phyloP scores from a whole-genome alignment of 2,888 invertebrate genomes.

The Corbicula japonica region DNA sequence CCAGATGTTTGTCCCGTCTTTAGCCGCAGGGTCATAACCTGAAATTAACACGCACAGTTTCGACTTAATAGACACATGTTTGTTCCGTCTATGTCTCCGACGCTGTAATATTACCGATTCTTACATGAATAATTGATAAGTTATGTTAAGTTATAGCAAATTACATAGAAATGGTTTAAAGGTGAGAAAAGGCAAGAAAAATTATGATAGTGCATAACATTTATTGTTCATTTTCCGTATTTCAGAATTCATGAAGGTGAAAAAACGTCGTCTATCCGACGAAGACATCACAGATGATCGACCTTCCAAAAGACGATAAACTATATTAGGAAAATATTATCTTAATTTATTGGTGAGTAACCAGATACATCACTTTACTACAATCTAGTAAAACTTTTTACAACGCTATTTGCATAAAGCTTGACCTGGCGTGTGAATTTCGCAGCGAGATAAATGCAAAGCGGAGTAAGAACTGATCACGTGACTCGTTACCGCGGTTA shows the following conservation, averaged over 20 bases:
- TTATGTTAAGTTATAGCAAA: too few relatives aligned
- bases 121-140: too few relatives aligned
- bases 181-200: too few relatives aligned
- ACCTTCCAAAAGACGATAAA: constrained; percentile 18
- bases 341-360: constrained; percentile 55
- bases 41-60: too few relatives aligned
- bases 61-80: too few relatives aligned
- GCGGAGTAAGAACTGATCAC: constrained; percentile 45
- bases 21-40: too few relatives aligned
- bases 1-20: too few relatives aligned
- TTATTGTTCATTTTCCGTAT: not conserved
- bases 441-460: constrained; percentile 33
- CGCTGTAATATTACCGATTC: too few relatives aligned
- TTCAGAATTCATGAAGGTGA: constrained; percentile 56
- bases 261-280: constrained; percentile 41
- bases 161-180: too few relatives aligned
- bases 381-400: not conserved
- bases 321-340: constrained; percentile 31
- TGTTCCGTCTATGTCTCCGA: too few relatives aligned
- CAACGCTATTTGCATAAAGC: constrained; percentile 62
- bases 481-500: constrained; percentile 68
- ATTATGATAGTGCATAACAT: too few relatives aligned
- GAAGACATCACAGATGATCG: constrained; percentile 6
- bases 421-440: constrained; percentile 65
- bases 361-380: not conserved